phyloP scores from a whole-genome alignment of 1,140 invertebrate species.

The Whitmania pigra region DNA sequence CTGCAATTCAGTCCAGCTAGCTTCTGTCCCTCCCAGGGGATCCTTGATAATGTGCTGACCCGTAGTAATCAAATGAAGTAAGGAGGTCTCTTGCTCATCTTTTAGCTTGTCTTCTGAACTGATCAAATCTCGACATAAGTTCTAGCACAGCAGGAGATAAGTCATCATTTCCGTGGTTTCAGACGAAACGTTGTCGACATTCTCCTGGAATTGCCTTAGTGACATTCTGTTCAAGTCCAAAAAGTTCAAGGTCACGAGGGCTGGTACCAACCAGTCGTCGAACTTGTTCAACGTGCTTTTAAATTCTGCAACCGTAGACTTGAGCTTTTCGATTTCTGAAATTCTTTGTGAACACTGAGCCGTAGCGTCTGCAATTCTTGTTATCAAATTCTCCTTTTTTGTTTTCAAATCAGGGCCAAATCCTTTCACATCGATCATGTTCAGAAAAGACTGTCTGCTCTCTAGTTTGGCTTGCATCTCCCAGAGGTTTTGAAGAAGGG shows the following conservation, averaged over 20 bases:
- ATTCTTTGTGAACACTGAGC: background rate
- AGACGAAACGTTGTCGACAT: background rate
- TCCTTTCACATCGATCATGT: background rate
- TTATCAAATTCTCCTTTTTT: background rate
- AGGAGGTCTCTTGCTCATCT: background rate
- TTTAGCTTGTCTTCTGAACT: background rate
- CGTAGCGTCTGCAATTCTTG: background rate
- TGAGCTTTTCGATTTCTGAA: background rate
- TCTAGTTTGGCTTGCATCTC: background rate
- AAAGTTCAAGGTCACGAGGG: conserved; percentile 7
- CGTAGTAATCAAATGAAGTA: background rate
- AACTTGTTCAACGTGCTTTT: conserved; percentile 1
- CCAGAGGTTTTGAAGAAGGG: background rate
- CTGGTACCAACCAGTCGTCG: background rate
- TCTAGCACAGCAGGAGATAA: background rate
- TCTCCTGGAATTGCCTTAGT: conserved; percentile 1
- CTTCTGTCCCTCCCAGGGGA: background rate
- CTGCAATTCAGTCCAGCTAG: background rate
- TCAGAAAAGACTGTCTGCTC: background rate
- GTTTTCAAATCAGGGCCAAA: background rate
- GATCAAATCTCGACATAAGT: background rate
- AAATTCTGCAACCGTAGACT: background rate
- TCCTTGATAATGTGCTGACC: background rate
- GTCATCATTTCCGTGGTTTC: background rate
- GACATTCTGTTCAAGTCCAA: background rate